Evolutionary conservation across 2,797 vertebrate genomes (phyloP).

Genomic region (Syngnathus acus): DNA sequence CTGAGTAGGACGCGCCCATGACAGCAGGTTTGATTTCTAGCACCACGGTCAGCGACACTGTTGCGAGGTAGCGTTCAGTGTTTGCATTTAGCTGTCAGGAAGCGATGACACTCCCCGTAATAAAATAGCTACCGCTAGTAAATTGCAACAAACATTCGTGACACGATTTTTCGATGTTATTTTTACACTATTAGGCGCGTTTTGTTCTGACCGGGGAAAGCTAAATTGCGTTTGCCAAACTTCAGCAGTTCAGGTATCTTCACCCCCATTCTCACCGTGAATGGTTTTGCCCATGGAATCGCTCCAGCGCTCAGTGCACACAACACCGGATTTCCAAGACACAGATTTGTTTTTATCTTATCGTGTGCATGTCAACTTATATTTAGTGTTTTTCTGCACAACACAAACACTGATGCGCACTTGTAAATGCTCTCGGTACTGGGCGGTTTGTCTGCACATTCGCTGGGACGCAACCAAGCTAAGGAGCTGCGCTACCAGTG

Average conservation of each 20-base stretch:
- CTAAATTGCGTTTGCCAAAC: neutral
- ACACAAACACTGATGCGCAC: slow-evolving; percentile 5
- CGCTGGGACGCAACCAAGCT: slow-evolving; percentile 26
- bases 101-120: slow-evolving; percentile 3
- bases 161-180: neutral
- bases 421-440: neutral
- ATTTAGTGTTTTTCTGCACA: slow-evolving; percentile 5
- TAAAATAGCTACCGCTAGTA: neutral
- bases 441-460: slow-evolving; percentile 11
- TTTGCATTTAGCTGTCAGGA: slow-evolving; percentile 32
- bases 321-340: slow-evolving; percentile 32
- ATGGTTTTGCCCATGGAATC: slow-evolving; percentile 57
- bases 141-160: neutral
- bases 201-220: slow-evolving; percentile 8
- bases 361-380: slow-evolving; percentile 1
- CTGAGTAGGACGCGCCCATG: slow-evolving; percentile 25
- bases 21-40: slow-evolving; percentile 34
- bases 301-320: slow-evolving; percentile 47
- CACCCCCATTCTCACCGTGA: slow-evolving; percentile 7
- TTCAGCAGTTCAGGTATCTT: slow-evolving; percentile 39
- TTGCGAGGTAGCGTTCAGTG: slow-evolving; percentile 54
- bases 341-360: slow-evolving; percentile 17
- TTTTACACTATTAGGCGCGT: neutral
- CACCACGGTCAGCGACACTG: slow-evolving; percentile 66
- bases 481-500: slow-evolving; percentile 31